Base-by-base conservation (phyloP, 2,797 vertebrate genomes). In the Schizothorax lantsangensis region DNA sequence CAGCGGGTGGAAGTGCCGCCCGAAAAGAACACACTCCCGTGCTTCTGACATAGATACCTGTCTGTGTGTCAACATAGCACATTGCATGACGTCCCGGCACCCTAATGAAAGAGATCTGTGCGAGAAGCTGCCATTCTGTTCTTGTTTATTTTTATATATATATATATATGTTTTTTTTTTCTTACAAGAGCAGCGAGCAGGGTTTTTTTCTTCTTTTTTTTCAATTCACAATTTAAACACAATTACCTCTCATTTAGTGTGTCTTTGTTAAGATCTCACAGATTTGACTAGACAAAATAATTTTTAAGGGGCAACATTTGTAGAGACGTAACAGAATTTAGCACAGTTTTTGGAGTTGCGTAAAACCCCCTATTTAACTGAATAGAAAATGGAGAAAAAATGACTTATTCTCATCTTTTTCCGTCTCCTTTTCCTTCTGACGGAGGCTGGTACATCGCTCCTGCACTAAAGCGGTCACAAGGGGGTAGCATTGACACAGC, bases 401-500 rank as follows among this genome's bases (percentile, higher is more conserved):
- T 0, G 1, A n/a, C 23, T 2, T 40, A 17, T 49, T 23, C 57
- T 21, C 43, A 33, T 68, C 57, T 52, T 33, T 80, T 88, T 45
- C 47, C 54, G 33, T 71, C 26, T 71, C 47, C 17, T n/a, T 83
- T 84, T 82, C 47, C 33, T 84, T 19, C 45, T 73, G 52, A 74
- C 5, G 23, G 38, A 84, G 79, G 43, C 40, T 84, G 80, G 75
- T 91, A 19, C 7, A 89, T 87, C 66, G 92, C 90, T 88, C 89
- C 88, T 95, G 93, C 94, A 89, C 91, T 92, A 89, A 84, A 92
- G 90, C 85, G 95, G 97, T 96, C 97, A 97, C 97, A 96, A 98
- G 97, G 96, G 97, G 97, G 97, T 96, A 97, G 97, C 96, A 97
- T 97, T 96, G 96, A 96, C 93, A 96, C 97, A 95, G 96, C 94